Evolutionary conservation across 1,140 invertebrate species (phyloP).

Genomic region (Hetaerina americana): DNA sequence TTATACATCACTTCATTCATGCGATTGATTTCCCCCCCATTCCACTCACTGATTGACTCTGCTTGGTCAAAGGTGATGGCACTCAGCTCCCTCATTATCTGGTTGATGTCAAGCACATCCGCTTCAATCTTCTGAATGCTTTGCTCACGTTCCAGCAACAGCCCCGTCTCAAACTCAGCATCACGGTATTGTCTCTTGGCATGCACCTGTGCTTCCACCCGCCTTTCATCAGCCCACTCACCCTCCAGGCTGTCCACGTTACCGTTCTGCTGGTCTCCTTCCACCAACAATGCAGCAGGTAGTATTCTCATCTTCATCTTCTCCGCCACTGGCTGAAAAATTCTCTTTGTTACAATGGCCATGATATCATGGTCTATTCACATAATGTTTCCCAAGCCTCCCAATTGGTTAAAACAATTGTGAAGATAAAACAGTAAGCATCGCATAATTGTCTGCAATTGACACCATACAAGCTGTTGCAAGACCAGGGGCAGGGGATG

Average conservation of each 20-base stretch:
- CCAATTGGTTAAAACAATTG: too few species aligned
- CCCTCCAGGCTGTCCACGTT: too few species aligned
- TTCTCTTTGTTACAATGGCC: not conserved
- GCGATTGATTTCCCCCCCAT: too few species aligned
- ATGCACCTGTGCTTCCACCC: slow-evolving; percentile 23
- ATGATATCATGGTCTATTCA: not conserved
- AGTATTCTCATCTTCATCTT: slow-evolving; percentile 65
- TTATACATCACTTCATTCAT: too few species aligned
- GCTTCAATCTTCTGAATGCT: slow-evolving; percentile 62
- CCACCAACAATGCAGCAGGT: slow-evolving; percentile 24
- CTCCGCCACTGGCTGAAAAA: slow-evolving; percentile 48
- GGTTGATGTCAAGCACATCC: slow-evolving; percentile 79
- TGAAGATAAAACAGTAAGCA: too few species aligned
- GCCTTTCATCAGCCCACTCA: too few species aligned
- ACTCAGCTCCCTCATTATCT: slow-evolving; percentile 82
- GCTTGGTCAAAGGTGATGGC: slow-evolving; percentile 69
- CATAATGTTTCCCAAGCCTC: too few species aligned
- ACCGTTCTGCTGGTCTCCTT: slow-evolving; percentile 20
- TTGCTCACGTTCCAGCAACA: slow-evolving; percentile 57
- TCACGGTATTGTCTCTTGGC: slow-evolving; percentile 35
- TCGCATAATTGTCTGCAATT: too few species aligned
- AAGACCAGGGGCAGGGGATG: too few species aligned
- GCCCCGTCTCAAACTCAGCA: slow-evolving; percentile 61
- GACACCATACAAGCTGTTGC: too few species aligned
- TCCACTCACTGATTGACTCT: slow-evolving; percentile 67